Percentiles rank a stretch among this genome's conserved stretches.
Evolutionary conservation across 2,113 vertebrate genomes (phyloP).

Genomic region (Plestiodon gilberti): DNA sequence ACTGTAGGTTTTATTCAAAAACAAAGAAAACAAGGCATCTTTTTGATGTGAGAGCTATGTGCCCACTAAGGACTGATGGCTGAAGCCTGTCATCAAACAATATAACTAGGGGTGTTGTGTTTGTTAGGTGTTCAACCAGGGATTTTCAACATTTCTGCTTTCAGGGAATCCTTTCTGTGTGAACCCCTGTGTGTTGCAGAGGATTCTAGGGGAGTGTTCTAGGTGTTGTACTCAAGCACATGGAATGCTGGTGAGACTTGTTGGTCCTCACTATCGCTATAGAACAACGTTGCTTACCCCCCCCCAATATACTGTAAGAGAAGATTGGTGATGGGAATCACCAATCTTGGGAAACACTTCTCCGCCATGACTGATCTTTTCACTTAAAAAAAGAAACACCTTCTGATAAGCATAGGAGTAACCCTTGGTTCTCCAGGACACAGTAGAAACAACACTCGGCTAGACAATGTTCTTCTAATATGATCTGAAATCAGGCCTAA

Average conservation of each 20-base stretch:
- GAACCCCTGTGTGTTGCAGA: background rate
- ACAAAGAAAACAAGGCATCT: background rate
- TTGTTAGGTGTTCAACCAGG: constrained; percentile 23
- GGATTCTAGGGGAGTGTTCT: background rate
- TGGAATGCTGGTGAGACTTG: background rate
- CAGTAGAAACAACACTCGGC: background rate
- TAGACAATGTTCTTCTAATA: background rate
- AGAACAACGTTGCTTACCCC: background rate
- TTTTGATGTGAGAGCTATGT: constrained; percentile 24
- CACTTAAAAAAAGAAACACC: too few species aligned
- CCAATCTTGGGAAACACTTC: background rate
- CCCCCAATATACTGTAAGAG: background rate
- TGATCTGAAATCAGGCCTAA: background rate
- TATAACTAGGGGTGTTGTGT: constrained; percentile 7
- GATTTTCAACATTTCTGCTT: background rate
- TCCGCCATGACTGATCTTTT: background rate
- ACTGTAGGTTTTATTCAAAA: constrained; percentile 37
- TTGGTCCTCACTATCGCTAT: background rate
- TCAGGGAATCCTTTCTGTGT: background rate
- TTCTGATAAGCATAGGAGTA: background rate
- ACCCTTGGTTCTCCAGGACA: background rate
- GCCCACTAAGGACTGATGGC: constrained; percentile 11
- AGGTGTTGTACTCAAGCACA: background rate
- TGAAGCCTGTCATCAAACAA: constrained; percentile 11
- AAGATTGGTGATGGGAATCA: background rate